phyloP scores from a whole-genome alignment of 2,113 vertebrate genomes.

The Oenanthe oenanthe region DNA sequence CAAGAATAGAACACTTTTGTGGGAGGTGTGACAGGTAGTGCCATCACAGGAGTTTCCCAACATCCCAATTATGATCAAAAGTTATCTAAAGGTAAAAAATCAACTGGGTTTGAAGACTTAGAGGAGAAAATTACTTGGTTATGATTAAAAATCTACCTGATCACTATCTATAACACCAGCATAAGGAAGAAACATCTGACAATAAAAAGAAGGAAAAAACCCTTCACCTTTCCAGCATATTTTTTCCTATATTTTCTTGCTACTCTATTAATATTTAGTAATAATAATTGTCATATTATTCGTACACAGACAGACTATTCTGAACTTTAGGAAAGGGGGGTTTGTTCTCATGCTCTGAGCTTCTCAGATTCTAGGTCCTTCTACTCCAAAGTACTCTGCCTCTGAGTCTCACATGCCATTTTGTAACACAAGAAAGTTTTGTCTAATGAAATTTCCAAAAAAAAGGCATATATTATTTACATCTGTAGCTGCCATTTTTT shows the following conservation, averaged over 20 bases:
- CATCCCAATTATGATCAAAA: neutral
- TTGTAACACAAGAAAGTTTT: slow-evolving; percentile 40
- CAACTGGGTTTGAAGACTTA: neutral
- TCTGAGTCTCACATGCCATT: neutral
- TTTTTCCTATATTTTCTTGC: neutral
- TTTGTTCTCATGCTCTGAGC: neutral
- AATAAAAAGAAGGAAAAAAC: neutral
- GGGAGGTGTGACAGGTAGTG: neutral
- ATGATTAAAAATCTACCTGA: neutral
- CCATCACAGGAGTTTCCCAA: neutral
- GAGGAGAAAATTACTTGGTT: neutral
- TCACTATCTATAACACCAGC: neutral
- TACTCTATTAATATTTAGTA: neutral
- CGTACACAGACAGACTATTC: neutral
- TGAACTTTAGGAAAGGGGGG: neutral
- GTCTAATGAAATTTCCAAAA: slow-evolving; percentile 14
- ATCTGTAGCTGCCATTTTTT: slow-evolving; percentile 4
- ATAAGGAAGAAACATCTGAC: neutral
- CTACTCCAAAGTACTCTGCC: neutral
- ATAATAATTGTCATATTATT: neutral
- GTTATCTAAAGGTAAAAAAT: neutral
- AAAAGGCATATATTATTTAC: slow-evolving; percentile 38
- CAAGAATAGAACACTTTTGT: neutral
- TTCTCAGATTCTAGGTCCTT: neutral
- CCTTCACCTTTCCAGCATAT: fast-evolving